Base-by-base conservation (phyloP, 2,797 vertebrate genomes). In the Hemibagrus guttatus region DNA sequence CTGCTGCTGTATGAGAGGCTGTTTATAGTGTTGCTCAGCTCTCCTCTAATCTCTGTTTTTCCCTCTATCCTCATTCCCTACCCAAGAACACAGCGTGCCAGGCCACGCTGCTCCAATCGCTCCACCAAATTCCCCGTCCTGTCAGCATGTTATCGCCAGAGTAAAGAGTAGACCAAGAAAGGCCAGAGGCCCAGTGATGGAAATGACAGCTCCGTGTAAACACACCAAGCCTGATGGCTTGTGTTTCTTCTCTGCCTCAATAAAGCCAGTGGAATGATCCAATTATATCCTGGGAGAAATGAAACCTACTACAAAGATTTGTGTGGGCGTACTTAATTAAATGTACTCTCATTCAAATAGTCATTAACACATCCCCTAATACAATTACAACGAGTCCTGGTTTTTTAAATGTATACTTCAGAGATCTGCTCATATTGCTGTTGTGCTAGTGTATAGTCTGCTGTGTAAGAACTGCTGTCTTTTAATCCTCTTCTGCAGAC, bases 191-290 rank as follows among this genome's bases (percentile, higher is more conserved):
- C 26, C 46, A 54, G 58, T 72, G 82, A 86, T 85, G 71, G 86
- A 85, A 83, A 85, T 69, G 88, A 90, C 86, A 72, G 83, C 68
- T 85, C 69, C 28, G 68, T 85, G 87, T 81, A 84, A 88, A 87
- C 76, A 72, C 61, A 61, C 84, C 39, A 85, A 75, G 28, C 64
- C 23, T 68, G 23, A 80, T 66, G 39, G 63, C 28, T 86, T 39
- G 42, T 88, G 84, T 82, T 82, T 79, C 84, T 83, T 90, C 74
- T 71, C 69, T 66, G 28, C 42, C 71, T 79, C 46, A 26, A 5
- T 66, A 75, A 16, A 75, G 66, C 74, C 79, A 80, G 81, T 46
- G 52, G 58, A 71, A 66, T 14, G 52, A 64, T 80, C 61, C 46
- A 81, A 71, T 85, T 14, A 81, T 63, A 79, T 84, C 63, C 35